Conservation (phyloP, 1,140 invertebrate genomes). For the Danaus melanippus region DNA sequence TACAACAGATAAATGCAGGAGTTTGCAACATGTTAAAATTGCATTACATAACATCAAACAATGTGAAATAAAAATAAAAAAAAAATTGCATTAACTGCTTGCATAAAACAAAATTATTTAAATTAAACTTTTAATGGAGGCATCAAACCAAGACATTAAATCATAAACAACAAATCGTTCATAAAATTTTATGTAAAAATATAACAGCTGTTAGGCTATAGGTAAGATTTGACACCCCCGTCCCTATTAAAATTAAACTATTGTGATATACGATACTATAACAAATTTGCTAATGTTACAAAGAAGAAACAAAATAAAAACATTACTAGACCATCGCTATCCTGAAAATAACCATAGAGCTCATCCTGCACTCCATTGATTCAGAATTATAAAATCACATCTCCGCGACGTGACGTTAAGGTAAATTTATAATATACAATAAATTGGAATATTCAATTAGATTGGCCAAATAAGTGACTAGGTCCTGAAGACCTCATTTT, state of each 20-base stretch:
- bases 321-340: constrained; percentile 71
- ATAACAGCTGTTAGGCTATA: constrained; percentile 59
- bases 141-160: constrained; percentile 70
- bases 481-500: constrained; percentile 64
- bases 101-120: constrained; percentile 71
- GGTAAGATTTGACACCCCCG: constrained; percentile 71
- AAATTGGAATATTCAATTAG: constrained; percentile 70
- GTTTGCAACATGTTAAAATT: constrained; percentile 72
- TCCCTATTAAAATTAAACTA: constrained; percentile 64
- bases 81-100: constrained; percentile 69
- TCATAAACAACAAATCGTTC: constrained; percentile 68
- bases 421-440: constrained; percentile 66
- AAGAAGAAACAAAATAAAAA: constrained; percentile 65
- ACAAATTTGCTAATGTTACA: constrained; percentile 70
- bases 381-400: constrained; percentile 52
- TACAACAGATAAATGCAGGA: constrained; percentile 75
- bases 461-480: constrained; percentile 71
- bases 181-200: constrained; percentile 68
- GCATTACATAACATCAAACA: constrained; percentile 73
- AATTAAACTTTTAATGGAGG: constrained; percentile 69
- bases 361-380: constrained; percentile 68
- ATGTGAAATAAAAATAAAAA: constrained; percentile 61
- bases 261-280: constrained; percentile 69
- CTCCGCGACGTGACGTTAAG: constrained; percentile 53
- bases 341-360: constrained; percentile 63